Evolutionary conservation across 2,797 vertebrate genomes (phyloP).

Genomic region (Neosalanx taihuensis): DNA sequence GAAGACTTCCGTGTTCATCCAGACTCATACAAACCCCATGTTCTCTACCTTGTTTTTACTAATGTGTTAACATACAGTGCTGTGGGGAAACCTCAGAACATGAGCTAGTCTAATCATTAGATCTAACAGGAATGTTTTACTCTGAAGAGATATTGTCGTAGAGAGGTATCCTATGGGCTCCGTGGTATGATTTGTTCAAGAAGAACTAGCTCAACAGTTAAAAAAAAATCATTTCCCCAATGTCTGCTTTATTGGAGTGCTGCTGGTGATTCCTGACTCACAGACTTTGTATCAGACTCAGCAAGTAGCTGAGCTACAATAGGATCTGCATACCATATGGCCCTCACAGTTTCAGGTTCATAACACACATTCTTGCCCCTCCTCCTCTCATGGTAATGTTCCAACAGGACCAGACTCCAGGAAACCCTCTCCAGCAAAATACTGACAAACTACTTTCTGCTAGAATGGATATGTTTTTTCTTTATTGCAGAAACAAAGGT

Average conservation of each 20-base stretch:
- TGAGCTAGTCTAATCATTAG: conserved; percentile 17
- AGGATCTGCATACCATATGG: background rate
- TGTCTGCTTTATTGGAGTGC: background rate
- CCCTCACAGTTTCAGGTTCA: too few relatives aligned
- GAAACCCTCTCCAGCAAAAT: background rate
- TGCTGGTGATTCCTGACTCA: background rate
- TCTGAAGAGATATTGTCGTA: background rate
- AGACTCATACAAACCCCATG: background rate
- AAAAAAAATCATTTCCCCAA: background rate
- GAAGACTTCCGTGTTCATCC: background rate
- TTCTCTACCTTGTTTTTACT: conserved; percentile 21
- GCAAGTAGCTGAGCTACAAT: too few relatives aligned
- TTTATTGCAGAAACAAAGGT: background rate
- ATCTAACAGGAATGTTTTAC: background rate
- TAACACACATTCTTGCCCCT: too few relatives aligned
- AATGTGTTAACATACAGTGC: background rate
- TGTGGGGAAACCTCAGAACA: conserved; percentile 23
- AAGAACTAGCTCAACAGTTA: background rate
- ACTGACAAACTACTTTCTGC: background rate
- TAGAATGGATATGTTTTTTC: background rate
- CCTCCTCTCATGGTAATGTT: background rate
- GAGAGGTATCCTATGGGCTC: background rate
- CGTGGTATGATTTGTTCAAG: background rate
- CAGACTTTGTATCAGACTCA: background rate
- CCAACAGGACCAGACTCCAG: background rate